Conservation (phyloP, 1,140 invertebrate species). For the Aleiodes sp. region DNA sequence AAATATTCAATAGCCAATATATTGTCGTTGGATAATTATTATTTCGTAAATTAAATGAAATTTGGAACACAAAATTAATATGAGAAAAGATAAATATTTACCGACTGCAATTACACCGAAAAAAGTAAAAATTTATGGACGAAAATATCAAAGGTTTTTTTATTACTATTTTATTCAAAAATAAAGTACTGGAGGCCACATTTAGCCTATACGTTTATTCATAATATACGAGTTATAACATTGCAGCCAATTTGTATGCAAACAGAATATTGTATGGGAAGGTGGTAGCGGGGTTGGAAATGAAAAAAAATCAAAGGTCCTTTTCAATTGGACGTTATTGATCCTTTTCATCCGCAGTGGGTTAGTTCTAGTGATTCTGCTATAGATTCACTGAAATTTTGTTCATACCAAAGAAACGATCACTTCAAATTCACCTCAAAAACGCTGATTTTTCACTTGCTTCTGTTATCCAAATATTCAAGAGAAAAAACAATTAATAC, state of each 20-base stretch:
- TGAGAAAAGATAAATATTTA: too few species aligned
- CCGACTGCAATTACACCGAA: too few species aligned
- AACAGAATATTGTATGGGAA: constrained; percentile 19
- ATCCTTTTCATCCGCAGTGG: constrained; percentile 42
- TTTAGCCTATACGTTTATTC: neutral
- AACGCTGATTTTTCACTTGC: neutral
- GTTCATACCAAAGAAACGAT: constrained; percentile 18
- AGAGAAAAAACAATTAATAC: too few species aligned
- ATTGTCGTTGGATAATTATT: too few species aligned
- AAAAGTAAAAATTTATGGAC: too few species aligned
- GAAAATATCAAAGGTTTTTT: neutral
- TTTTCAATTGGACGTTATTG: constrained; percentile 41
- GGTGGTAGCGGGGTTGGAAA: constrained; percentile 4
- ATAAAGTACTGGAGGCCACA: neutral
- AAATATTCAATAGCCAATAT: too few species aligned
- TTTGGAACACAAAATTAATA: too few species aligned
- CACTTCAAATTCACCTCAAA: constrained; percentile 34
- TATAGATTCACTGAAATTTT: neutral
- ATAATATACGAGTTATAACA: constrained; percentile 19
- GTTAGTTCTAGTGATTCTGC: constrained; percentile 6
- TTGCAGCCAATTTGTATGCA: constrained; percentile 18
- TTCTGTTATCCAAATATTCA: neutral
- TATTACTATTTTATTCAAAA: neutral
- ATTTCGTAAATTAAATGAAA: too few species aligned
- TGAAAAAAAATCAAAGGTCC: constrained; percentile 5